These are phyloP conservation scores for Drosophila varians DNA, from an alignment of 1,140 invertebrate genomes.

Conservation along the genomic window DNA sequence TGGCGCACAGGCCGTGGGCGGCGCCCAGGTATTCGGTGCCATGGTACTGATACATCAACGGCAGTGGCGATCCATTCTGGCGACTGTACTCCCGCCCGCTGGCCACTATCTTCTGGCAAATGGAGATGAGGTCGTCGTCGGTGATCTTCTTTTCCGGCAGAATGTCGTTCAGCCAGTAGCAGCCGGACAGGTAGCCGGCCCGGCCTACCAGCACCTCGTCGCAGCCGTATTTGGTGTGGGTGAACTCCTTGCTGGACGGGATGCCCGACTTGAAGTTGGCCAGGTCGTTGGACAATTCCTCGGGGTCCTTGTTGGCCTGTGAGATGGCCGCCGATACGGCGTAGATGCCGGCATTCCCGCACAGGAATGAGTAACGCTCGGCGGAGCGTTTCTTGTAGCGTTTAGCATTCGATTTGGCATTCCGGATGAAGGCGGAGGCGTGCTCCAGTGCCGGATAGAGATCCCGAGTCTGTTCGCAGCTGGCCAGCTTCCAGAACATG, in stretches of 20 bases:
- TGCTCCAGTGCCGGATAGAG: slow-evolving; percentile 79
- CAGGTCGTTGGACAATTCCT: slow-evolving; percentile 84
- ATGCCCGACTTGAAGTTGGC: slow-evolving; percentile 83
- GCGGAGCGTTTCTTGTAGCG: slow-evolving; percentile 73
- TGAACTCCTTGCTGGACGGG: slow-evolving; percentile 84
- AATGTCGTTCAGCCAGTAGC: slow-evolving; percentile 88
- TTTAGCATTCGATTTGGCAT: slow-evolving; percentile 82
- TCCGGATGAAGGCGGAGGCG: slow-evolving; percentile 83
- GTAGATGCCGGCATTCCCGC: slow-evolving; percentile 87
- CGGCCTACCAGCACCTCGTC: slow-evolving; percentile 94
- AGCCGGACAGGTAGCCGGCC: slow-evolving; percentile 91
- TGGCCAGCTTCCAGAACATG: slow-evolving; percentile 85
- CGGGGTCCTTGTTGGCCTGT: slow-evolving; percentile 58
- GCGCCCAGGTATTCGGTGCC: slow-evolving; percentile 93
- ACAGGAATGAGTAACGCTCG: slow-evolving; percentile 85
- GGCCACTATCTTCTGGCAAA: slow-evolving; percentile 88
- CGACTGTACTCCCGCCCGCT: slow-evolving; percentile 89
- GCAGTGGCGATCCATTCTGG: slow-evolving; percentile 86
- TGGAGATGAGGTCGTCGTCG: slow-evolving; percentile 85
- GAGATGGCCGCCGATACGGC: slow-evolving; percentile 85
- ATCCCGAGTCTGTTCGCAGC: slow-evolving; percentile 77
- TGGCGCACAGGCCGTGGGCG: slow-evolving; percentile 90
- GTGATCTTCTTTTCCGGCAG: slow-evolving; percentile 85
- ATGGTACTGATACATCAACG: slow-evolving; percentile 94
- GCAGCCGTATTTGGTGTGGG: slow-evolving; percentile 87